Conservation (phyloP, 2,797 vertebrate species). For the Tinamus major region DNA sequence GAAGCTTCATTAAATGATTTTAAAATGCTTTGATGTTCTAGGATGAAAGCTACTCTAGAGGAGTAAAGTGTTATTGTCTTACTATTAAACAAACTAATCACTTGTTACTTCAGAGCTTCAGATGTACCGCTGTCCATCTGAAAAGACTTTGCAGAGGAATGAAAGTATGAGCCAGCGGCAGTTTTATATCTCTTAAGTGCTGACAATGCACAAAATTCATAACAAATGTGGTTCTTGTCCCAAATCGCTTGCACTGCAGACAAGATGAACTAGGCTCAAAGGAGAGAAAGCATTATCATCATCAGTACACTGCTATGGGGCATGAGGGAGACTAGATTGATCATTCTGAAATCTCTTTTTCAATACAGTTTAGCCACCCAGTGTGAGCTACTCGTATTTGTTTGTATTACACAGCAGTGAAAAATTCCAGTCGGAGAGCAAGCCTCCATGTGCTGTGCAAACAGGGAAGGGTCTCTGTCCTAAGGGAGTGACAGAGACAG, state of each 20-base stretch:
- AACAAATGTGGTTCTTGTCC: neutral
- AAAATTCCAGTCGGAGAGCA: slow-evolving; percentile 43
- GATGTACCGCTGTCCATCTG: neutral
- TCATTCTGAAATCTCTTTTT: slow-evolving; percentile 41
- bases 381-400: neutral
- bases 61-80: neutral
- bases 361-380: slow-evolving; percentile 30
- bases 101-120: slow-evolving; percentile 3
- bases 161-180: neutral
- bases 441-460: neutral
- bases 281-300: neutral
- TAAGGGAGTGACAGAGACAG: neutral
- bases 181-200: neutral
- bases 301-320: neutral
- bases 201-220: neutral
- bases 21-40: slow-evolving; percentile 7
- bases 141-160: neutral
- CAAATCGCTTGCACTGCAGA: neutral
- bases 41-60: neutral
- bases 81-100: neutral
- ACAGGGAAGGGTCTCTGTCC: slow-evolving; percentile 5
- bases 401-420: slow-evolving; percentile 43
- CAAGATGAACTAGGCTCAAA: neutral
- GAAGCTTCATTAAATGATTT: neutral
- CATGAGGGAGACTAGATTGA: neutral